Conservation (phyloP, 2,797 vertebrate genomes). For the Paramormyrops hopkinsi region DNA sequence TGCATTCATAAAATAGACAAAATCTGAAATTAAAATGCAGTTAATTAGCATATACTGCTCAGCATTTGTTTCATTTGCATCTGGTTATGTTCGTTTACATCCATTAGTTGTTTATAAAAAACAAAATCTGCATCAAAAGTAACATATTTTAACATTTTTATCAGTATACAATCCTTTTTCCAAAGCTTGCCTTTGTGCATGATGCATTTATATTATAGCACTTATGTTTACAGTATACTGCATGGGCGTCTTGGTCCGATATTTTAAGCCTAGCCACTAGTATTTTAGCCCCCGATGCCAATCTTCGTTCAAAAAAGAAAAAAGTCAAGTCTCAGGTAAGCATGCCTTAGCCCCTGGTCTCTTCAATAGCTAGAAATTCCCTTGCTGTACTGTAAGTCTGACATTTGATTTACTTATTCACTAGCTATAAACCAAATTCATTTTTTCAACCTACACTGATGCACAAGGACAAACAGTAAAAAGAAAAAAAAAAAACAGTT, state of each 20-base stretch:
- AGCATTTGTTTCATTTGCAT: neutral
- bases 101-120: neutral
- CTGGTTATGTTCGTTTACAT: neutral
- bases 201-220: neutral
- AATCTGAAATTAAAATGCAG: neutral
- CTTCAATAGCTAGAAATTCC: neutral
- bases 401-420: neutral
- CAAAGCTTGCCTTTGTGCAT: neutral
- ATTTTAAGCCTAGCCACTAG: neutral
- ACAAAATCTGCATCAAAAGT: neutral
- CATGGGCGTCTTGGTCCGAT: neutral
- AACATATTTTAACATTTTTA: neutral
- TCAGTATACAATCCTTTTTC: neutral
- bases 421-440: neutral
- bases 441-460: neutral
- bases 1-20: neutral
- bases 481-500: neutral
- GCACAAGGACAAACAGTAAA: neutral
- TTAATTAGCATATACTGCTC: neutral
- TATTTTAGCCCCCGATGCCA: neutral
- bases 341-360: neutral
- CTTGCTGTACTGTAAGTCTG: neutral
- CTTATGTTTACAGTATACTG: neutral
- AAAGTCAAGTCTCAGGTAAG: neutral
- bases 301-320: neutral